Evolutionary conservation across 1,140 invertebrate species (phyloP), one percentile per base, ranked within the genome.

Genomic region (Anagrus nilaparvatae): DNA sequence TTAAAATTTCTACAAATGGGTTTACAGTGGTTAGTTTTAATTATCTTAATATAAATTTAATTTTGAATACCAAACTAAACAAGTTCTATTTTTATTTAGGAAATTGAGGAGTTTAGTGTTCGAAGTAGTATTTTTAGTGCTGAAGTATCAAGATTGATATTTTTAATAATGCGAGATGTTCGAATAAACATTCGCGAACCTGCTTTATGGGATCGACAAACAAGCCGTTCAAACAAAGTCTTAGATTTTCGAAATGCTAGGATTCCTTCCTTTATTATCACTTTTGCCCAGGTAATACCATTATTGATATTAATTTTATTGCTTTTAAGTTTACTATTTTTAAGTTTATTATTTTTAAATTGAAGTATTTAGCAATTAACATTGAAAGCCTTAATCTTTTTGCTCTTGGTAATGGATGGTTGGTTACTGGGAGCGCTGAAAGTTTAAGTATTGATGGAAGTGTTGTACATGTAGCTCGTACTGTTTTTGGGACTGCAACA

Each of bases 51-150:
- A 7, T 32, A 34, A 30, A 40, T 18, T 31, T 6, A 20, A 38
- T 45, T 43, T 43, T 33, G 30, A 39, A 43, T 48, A 19, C 27
- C 10, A 35, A n/a, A 27, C 32, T 27, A 34, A 31, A 34, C 18
- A 23, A n/a, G n/a, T n/a, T n/a, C 16, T 40, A 36, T 45, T 47
- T 54, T 43, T 24, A 69, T 72, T 23, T 51, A 92, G 86, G 79
- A 88, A 69, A 79, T 94, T 46, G 85, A 91, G 54, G 80, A 87
- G 61, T 78, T 92, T 40, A 82, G 84, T 53, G 74, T 93, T 40
- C 77, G 84, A 13, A 93, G 88, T 60, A 91, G 87, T 67, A 82
- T 91, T 58, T 77, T 93, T 40, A 93, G 88, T 59, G 87, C 85
- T 8, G 86, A 90, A 48, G 82, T 87, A 18, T 88, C 84, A 16